Base-by-base conservation (phyloP, 2,888 invertebrate species). In the Lasius platythorax region DNA sequence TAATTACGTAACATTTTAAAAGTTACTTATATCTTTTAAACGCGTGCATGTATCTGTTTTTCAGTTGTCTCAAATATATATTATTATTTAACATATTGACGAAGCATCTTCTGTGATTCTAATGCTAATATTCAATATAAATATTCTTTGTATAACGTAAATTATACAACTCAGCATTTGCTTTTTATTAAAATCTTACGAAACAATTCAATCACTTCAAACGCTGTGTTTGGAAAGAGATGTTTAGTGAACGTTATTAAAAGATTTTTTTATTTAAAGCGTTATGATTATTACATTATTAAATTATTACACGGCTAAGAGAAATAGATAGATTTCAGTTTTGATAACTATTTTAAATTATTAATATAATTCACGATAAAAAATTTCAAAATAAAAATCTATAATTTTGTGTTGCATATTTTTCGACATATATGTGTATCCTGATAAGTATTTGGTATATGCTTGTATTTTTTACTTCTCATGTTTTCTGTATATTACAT, bases 1-100 rank as follows among this genome's bases (percentile, higher is more conserved):
- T 58, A 12, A 46, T 72, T 61, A 33, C 18, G 58, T 40, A 76
- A 53, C 15, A 33, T 37, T 67, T 33, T 5, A 33, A 67, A 66
- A 66, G 12, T 76, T 12, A 23, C 40, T 40, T 37, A 68, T 40
- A 76, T 28, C 28, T 30, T 40, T 28, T 68, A 37, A 30, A n/a
- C 4, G 9, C 23, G 1, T 28, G n/a, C n/a, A 53, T 53, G 53
- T 8, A 53, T 53, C n/a, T 8, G n/a, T 53, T 8, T 37, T 50
- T 23, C 15, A 30, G 3, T 18, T 5, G 11, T 12, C 18, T 28
- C 18, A 23, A 37, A 37, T 18, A 28, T 33, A 30, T 18, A 56
- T 58, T 40, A 58, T 43, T 18, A 6, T 56, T 33, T 23, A 28
- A 23, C 2, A 37, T 37, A 56, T 40, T 58, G 43, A 40, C 18